phyloP scores from a whole-genome alignment of 2,888 invertebrate genomes.

The Eilema depressum region DNA sequence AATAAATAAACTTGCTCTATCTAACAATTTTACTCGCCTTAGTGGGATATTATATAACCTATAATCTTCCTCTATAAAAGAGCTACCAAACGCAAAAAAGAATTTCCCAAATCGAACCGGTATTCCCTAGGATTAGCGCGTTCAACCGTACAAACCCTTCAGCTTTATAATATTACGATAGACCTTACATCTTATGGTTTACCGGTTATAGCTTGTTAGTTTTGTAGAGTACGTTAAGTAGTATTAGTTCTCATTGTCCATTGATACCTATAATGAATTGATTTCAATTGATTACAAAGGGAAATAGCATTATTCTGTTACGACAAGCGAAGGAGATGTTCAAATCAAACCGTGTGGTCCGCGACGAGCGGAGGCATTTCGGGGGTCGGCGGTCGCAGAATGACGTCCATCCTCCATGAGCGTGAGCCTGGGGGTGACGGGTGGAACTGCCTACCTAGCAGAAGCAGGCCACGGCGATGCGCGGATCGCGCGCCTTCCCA shows the following conservation, averaged over 20 bases:
- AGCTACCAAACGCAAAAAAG: neutral
- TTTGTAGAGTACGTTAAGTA: neutral
- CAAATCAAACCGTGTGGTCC: no score
- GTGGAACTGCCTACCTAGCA: no score
- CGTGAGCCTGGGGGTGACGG: no score
- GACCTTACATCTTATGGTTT: neutral
- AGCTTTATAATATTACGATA: constrained; percentile 13
- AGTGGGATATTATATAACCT: constrained; percentile 10
- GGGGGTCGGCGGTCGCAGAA: no score
- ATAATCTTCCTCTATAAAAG: constrained; percentile 4
- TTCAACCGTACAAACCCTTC: constrained; percentile 9
- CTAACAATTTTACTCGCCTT: neutral
- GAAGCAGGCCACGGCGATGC: no score
- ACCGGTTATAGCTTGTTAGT: neutral
- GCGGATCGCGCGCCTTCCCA: no score
- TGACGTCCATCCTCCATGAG: no score
- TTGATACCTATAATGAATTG: neutral
- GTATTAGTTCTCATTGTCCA: neutral
- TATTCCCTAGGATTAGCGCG: constrained; percentile 13
- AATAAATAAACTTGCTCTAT: neutral
- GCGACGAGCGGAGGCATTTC: no score
- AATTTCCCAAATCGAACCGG: constrained; percentile 8
- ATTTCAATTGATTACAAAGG: no score
- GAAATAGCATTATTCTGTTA: no score
- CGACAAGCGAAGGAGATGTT: no score